Percentiles rank a stretch among this genome's conserved stretches.
phyloP scores from a whole-genome alignment of 2,113 vertebrate species.

The Sus scrofa region DNA sequence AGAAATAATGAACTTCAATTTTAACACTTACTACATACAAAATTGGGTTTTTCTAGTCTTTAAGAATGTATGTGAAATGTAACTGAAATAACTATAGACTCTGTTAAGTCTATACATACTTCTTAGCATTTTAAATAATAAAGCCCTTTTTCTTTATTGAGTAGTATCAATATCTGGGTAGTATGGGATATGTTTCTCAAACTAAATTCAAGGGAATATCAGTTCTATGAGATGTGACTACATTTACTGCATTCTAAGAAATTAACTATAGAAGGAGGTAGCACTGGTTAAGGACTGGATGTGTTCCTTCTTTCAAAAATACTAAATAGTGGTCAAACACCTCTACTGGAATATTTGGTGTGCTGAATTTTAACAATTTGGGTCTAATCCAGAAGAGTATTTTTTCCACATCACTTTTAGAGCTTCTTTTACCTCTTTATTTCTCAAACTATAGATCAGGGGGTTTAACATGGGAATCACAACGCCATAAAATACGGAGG shows the following conservation, averaged over 20 bases:
- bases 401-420: neutral
- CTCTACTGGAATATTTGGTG: neutral
- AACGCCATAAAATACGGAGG: slow-evolving; percentile 68
- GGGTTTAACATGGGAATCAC: slow-evolving; percentile 76
- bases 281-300: neutral
- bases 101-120: neutral
- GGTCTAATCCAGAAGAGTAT: neutral
- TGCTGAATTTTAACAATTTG: neutral
- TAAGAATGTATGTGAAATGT: neutral
- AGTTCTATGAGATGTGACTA: neutral
- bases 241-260: neutral
- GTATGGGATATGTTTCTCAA: neutral
- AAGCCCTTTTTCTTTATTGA: neutral
- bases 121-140: neutral
- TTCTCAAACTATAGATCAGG: slow-evolving; percentile 74
- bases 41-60: neutral
- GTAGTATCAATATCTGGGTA: too few relatives aligned
- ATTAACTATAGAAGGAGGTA: neutral
- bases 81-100: neutral
- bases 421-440: slow-evolving; percentile 51
- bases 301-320: neutral
- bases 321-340: neutral
- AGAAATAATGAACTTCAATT: neutral
- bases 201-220: neutral
- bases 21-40: neutral